A percentile compares a stretch with the other conserved stretches of the same genome.
Conservation (phyloP, 2,113 vertebrate genomes). For the Glareola pratincola region DNA sequence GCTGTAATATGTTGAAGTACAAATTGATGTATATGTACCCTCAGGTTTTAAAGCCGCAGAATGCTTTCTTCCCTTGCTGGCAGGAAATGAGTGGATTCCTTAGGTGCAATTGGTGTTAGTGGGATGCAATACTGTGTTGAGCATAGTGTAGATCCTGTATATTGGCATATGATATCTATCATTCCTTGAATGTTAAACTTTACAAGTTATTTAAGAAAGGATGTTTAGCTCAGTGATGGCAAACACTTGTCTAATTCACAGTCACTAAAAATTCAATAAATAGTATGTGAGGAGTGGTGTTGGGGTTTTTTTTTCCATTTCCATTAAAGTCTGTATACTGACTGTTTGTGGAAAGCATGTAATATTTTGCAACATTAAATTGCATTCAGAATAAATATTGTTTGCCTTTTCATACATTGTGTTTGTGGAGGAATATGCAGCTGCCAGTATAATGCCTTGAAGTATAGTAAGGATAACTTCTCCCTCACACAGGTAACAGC, state of each 20-base stretch:
- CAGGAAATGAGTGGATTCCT: not conserved
- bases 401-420: not conserved
- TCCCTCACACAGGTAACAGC: not conserved
- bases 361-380: conserved; percentile 25
- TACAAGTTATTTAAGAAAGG: not conserved
- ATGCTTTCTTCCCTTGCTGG: not conserved
- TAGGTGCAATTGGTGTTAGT: not conserved
- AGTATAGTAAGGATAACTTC: not conserved
- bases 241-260: not conserved
- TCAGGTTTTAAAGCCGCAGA: not conserved
- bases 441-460: not conserved
- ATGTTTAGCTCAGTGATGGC: not conserved
- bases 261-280: not conserved
- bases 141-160: not conserved
- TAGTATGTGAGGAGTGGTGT: not conserved
- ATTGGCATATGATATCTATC: not conserved
- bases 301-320: not conserved
- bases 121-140: not conserved
- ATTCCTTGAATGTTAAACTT: not conserved
- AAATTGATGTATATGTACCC: not conserved
- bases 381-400: not conserved
- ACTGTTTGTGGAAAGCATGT: not conserved
- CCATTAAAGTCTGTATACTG: not conserved
- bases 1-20: not conserved
- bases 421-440: not conserved